Evolutionary conservation across 2,113 vertebrate genomes (phyloP).

Genomic region (Brachyhypopomus occidentalis): DNA sequence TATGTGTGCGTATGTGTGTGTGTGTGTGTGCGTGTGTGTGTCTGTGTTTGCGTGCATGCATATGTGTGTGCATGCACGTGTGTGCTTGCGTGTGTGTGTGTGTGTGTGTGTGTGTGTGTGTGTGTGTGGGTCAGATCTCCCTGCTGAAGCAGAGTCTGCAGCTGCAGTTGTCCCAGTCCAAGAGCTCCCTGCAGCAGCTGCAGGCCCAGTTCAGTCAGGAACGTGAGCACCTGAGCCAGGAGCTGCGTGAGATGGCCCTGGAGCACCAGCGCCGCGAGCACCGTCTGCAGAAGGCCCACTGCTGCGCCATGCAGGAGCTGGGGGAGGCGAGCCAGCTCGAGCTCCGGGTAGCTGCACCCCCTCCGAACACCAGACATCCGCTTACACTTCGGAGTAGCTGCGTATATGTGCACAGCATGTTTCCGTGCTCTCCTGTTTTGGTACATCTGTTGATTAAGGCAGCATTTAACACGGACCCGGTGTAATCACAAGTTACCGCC

Average conservation of each 20-base stretch:
- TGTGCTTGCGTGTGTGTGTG: background rate
- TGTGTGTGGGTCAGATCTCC: constrained; percentile 83
- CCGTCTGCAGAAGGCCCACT: constrained; percentile 91
- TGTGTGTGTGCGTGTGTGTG: constrained; percentile 24
- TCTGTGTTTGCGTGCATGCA: background rate
- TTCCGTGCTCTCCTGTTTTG: too few relatives aligned
- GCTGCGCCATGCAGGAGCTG: constrained; percentile 90
- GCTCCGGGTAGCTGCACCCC: constrained; percentile 76
- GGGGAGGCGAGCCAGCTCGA: constrained; percentile 91
- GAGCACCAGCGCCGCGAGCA: constrained; percentile 92
- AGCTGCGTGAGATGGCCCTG: constrained; percentile 91
- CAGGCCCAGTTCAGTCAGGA: constrained; percentile 95
- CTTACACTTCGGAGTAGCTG: too few relatives aligned
- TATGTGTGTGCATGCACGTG: background rate
- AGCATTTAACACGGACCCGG: too few relatives aligned
- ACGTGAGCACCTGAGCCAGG: constrained; percentile 88
- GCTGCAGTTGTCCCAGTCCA: constrained; percentile 94
- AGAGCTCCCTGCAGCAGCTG: constrained; percentile 91
- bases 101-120: constrained; percentile 25
- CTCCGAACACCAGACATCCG: background rate
- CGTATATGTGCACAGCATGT: too few relatives aligned
- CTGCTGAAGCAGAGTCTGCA: constrained; percentile 97
- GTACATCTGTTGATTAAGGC: too few relatives aligned
- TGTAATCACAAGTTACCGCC: too few relatives aligned
- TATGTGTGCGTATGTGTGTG: background rate